These are phyloP conservation scores for Busseola fusca DNA, from an alignment of 2,888 invertebrate genomes.

Conservation along the genomic window DNA sequence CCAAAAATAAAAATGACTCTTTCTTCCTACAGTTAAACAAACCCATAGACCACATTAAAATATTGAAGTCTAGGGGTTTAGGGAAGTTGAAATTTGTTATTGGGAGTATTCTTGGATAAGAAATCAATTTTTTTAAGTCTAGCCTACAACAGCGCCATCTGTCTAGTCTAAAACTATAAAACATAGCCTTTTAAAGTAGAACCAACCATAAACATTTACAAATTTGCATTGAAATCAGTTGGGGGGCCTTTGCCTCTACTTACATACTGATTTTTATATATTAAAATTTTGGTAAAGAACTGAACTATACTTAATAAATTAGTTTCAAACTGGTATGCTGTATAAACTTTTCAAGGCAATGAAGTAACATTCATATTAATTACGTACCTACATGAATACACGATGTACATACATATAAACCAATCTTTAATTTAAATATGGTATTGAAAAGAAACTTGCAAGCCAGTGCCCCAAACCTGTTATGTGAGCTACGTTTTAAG, in stretches of 20 bases:
- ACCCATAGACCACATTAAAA: neutral
- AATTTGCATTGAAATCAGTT: neutral
- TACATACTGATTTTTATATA: neutral
- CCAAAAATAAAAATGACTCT: neutral
- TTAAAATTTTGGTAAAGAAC: neutral
- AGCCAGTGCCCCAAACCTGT: conserved; percentile 13
- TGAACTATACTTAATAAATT: neutral
- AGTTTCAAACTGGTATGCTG: neutral
- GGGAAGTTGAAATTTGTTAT: neutral
- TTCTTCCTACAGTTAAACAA: neutral
- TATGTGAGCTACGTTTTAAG: conserved; percentile 6
- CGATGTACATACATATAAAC: neutral
- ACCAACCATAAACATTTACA: neutral
- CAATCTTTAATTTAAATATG: conserved; percentile 26
- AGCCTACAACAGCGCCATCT: neutral
- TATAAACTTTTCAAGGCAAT: conserved; percentile 22
- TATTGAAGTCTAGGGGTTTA: neutral
- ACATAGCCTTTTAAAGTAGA: neutral
- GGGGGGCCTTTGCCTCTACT: neutral
- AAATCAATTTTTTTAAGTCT: neutral
- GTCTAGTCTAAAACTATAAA: neutral
- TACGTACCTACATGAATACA: conserved; percentile 8
- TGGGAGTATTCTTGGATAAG: neutral
- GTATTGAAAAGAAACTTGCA: conserved; percentile 18
- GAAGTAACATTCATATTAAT: conserved; percentile 7